A percentile compares a stretch with the other conserved stretches of the same genome.
These are phyloP conservation scores for Gobio occitaniae DNA, from an alignment of 2,797 vertebrate species.

Conservation along the genomic window DNA sequence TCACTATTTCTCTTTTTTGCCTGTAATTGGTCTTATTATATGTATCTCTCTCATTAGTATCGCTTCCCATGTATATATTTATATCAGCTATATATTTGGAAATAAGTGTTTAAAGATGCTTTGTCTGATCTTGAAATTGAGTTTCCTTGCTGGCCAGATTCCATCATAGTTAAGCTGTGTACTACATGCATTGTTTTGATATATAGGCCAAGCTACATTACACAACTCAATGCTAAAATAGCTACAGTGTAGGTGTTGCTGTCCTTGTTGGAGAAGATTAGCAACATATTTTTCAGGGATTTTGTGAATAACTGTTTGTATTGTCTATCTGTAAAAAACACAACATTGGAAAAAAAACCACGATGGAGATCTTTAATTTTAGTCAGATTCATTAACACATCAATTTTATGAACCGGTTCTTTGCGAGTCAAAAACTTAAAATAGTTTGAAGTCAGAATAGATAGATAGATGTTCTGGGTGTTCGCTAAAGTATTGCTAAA, in stretches of 20 bases:
- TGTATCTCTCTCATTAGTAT: slow-evolving; percentile 48
- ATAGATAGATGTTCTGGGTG: too few species aligned
- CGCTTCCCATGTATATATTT: background rate
- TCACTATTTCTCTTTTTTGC: slow-evolving; percentile 13
- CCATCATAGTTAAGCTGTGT: slow-evolving; percentile 48
- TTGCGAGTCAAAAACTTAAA: too few species aligned
- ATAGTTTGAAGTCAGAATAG: too few species aligned
- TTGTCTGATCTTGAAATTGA: slow-evolving; percentile 46
- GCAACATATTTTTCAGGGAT: slow-evolving; percentile 25
- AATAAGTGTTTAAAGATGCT: slow-evolving; percentile 37
- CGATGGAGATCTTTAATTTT: background rate
- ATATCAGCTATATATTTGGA: slow-evolving; percentile 35
- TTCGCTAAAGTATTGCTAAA: too few species aligned
- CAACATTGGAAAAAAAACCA: background rate
- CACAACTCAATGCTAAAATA: slow-evolving; percentile 59
- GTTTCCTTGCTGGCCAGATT: slow-evolving; percentile 43
- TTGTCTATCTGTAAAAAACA: slow-evolving; percentile 2
- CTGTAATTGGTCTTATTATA: slow-evolving; percentile 44
- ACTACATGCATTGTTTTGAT: slow-evolving; percentile 61
- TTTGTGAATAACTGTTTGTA: slow-evolving; percentile 31
- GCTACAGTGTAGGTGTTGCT: slow-evolving; percentile 50
- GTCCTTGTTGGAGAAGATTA: slow-evolving; percentile 48
- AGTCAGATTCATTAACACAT: too few species aligned
- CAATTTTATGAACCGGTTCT: too few species aligned
- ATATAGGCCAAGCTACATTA: slow-evolving; percentile 61